Evolutionary conservation across 2,888 invertebrate genomes (phyloP), one percentile per base, ranked within the genome.

Genomic region (Pachliopta kotzebuea): DNA sequence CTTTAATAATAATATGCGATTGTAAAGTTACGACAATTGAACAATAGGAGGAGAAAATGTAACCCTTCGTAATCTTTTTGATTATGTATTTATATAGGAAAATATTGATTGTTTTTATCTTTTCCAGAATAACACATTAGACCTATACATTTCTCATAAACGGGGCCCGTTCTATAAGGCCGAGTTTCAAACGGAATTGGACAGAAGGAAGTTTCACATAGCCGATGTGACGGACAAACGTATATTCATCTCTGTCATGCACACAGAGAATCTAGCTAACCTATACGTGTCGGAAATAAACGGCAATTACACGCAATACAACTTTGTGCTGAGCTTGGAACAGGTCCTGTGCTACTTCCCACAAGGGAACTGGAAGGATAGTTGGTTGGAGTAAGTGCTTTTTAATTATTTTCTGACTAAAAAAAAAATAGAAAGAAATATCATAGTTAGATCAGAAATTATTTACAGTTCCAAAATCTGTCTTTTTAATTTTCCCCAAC

Each of bases 261-360:
- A 97, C 84, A 93, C 94, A 0, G 94, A 95, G 67, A 93, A 93
- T 18, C 80, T 94, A 24, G 94, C 96, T 4, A 94, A 97, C 83
- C 92, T 98, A 63, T 98, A 97, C 77, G 95, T 97, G 60, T 97
- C 97, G 0, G 96, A 95, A 79, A 88, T 92, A 68, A 92, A 93
- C 79, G 92, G 93, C 71, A 93, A 94, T 64, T 93, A 93, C 67
- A 92, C 92, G 4, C 93, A 94, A 68, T 93, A 95, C 73, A 93
- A 93, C 75, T 98, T 97, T 78, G 94, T 95, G 0, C 84, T 96
- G 67, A 97, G 97, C 7, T 86, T 98, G 70, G 95, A 96, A 74
- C 94, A 95, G 73, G 94, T 98, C 60, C 92, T 98, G 72, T 96
- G 96, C 73, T 97, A 96, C 82, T 96, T 97, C 80, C 97, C 97